Percentiles rank a stretch among this genome's conserved stretches.
Evolutionary conservation across 2,888 invertebrate species (phyloP).

Genomic region (Rhagium mordax): DNA sequence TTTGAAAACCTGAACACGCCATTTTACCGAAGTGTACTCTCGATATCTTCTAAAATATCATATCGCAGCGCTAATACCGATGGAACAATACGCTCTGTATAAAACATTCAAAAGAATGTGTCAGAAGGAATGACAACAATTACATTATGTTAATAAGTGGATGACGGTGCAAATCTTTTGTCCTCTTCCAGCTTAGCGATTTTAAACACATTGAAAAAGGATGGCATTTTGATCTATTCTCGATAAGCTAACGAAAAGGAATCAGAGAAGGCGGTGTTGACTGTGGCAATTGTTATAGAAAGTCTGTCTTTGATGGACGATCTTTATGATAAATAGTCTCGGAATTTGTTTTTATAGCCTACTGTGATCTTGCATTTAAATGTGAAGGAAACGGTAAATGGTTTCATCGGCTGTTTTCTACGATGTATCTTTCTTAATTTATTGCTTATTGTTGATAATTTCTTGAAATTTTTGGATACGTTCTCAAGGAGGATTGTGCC

Average conservation of each 20-base stretch:
- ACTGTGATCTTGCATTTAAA: slow-evolving; percentile 50
- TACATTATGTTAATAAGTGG: slow-evolving; percentile 64
- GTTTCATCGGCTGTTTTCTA: slow-evolving; percentile 36
- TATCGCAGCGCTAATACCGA: slow-evolving; percentile 21
- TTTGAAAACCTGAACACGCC: slow-evolving; percentile 6
- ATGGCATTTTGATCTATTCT: slow-evolving; percentile 45
- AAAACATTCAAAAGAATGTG: slow-evolving; percentile 56
- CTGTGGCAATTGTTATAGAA: slow-evolving; percentile 59
- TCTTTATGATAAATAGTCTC: slow-evolving; percentile 61
- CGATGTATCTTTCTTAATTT: slow-evolving; percentile 17
- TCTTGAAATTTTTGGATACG: slow-evolving; percentile 8
- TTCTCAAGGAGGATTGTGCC: not conserved
- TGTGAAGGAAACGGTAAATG: slow-evolving; percentile 37
- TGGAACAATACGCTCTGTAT: slow-evolving; percentile 38
- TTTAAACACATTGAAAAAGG: slow-evolving; percentile 45
- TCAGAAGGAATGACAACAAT: slow-evolving; percentile 65
- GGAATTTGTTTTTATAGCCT: slow-evolving; percentile 56
- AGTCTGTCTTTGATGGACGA: slow-evolving; percentile 58
- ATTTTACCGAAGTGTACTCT: slow-evolving; percentile 25
- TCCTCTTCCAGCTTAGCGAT: slow-evolving; percentile 32
- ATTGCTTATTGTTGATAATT: slow-evolving; percentile 31
- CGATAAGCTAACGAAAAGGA: slow-evolving; percentile 48
- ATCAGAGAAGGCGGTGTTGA: slow-evolving; percentile 61
- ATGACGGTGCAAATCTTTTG: slow-evolving; percentile 60
- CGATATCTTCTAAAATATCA: slow-evolving; percentile 35